Base-by-base conservation (phyloP, 23 tunicate genomes). In the Halocynthia roretzi region DNA sequence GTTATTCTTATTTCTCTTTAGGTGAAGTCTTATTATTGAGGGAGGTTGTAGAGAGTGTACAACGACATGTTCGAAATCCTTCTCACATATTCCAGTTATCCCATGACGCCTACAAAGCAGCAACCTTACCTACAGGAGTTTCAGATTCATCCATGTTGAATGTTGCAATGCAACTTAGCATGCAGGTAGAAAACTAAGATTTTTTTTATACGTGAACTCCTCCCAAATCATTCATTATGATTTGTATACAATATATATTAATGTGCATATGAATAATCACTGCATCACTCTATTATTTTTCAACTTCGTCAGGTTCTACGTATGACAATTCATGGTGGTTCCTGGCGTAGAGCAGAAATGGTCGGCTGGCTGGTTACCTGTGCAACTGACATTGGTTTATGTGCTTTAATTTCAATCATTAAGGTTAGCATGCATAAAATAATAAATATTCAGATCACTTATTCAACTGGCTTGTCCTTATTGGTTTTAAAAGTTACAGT, bases 341-440 rank as follows among this genome's bases (percentile, higher is more conserved):
- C 78, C 5, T 76, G 86, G 83, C 82, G 83, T 8, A 67, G 94
- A 54, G 71, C 80, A 10, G 94, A 87, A 76, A 87, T 87, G 94
- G 94, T 87, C 21, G 86, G 94, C 2, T 87, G 86, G 94, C 80
- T 87, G 68, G 87, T 87, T 51, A 87, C 94, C 7, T 87, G 94
- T 72, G 94, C 94, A 21, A 82, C 94, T 6, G 94, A 87, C 57
- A 87, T 87, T 54, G 94, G 94, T 8, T 73, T 82, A 48, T 82
- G 80, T 64, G 94, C 94, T 7, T 55, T 87, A 57, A 22, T 77
- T 52, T 80, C 94, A 10, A 82, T 87, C 66, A 87, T 87, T 12
- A 87, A 82, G 86, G 94, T 82, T 63, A 17, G 68, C 53, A 48
- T 10, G 15, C 2, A 31, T 31, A 31, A 31, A 31, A 0, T 31